Base-by-base conservation (phyloP, 2,888 invertebrate genomes). In the Dasypolia templi region DNA sequence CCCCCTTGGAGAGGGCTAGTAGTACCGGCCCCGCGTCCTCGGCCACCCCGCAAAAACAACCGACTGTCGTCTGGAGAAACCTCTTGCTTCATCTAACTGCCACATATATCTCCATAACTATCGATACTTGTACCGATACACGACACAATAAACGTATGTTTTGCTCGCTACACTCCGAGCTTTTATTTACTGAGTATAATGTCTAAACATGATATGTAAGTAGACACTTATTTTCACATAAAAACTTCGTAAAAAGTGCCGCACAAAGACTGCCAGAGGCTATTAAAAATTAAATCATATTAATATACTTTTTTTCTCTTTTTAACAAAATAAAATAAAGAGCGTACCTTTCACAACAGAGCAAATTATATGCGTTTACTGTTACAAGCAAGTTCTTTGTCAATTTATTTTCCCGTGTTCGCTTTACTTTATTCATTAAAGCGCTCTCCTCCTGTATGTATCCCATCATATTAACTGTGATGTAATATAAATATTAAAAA, bases 31-130 rank as follows among this genome's bases (percentile, higher is more conserved):
- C 89, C 88, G 83, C 87, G 87, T 84, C 86, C 80, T 82, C 77
- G 79, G 77, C 84, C 88, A 75, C 91, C 92, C 92, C 89, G 92
- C 89, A 92, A 95, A 93, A 94, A 95, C 93, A 94, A 93, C 90
- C 64, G 83, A 76, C 81, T 86, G 89, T 88, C 90, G 91, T 91
- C 88, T 89, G 85, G 88, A 88, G 88, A 88, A 88, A 91, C 90
- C 90, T 89, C 84, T 84, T 86, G 89, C 88, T 88, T 88, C 89
- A 86, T 90, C 88, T 90, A 89, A 91, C 88, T 88, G 88, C 86
- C 88, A 88, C 88, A 88, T 86, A 85, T 88, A 86, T 86, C 73
- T 75, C 72, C 44, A 67, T 75, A 82, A 72, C 79, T 82, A 82
- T 86, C 79, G 86, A 84, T 82, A 82, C 75, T 77, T 82, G 77